Conservation (phyloP, 2,113 vertebrate genomes). For the Beaufortia kweichowensis region DNA sequence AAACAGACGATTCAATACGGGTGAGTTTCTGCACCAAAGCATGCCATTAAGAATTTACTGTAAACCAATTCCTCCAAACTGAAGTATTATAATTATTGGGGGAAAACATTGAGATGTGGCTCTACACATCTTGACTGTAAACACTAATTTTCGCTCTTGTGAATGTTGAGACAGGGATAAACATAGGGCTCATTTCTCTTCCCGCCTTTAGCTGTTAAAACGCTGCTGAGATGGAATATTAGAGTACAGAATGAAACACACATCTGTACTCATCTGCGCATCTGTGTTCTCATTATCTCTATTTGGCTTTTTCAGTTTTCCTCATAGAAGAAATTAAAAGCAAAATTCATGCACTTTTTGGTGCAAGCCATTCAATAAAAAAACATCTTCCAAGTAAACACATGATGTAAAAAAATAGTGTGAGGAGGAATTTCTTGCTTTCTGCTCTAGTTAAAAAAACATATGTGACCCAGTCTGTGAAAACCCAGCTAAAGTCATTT, state of each 20-base stretch:
- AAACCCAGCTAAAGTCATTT: too few species aligned
- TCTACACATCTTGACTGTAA: conserved; percentile 13
- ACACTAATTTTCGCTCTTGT: conserved; percentile 35
- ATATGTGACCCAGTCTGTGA: too few species aligned
- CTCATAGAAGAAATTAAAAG: too few species aligned
- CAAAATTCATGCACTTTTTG: background rate
- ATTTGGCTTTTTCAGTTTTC: background rate
- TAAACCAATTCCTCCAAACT: conserved; percentile 35
- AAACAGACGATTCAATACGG: conserved; percentile 22
- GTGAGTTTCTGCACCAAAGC: conserved; percentile 25
- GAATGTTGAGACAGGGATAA: conserved; percentile 19
- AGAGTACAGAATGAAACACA: background rate
- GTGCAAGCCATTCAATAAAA: too few species aligned
- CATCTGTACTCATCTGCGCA: background rate
- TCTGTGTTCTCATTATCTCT: background rate
- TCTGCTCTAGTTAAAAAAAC: too few species aligned
- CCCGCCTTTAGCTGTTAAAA: conserved; percentile 7
- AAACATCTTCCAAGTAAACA: background rate
- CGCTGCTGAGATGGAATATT: background rate
- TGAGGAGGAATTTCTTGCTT: too few species aligned
- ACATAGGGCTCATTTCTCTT: conserved; percentile 1
- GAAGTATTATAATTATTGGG: conserved; percentile 44
- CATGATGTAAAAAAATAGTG: background rate
- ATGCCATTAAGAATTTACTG: conserved; percentile 45
- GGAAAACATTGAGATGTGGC: conserved; percentile 17